Conservation (phyloP, 1,140 invertebrate species). For the Heliconius eleuchia region DNA sequence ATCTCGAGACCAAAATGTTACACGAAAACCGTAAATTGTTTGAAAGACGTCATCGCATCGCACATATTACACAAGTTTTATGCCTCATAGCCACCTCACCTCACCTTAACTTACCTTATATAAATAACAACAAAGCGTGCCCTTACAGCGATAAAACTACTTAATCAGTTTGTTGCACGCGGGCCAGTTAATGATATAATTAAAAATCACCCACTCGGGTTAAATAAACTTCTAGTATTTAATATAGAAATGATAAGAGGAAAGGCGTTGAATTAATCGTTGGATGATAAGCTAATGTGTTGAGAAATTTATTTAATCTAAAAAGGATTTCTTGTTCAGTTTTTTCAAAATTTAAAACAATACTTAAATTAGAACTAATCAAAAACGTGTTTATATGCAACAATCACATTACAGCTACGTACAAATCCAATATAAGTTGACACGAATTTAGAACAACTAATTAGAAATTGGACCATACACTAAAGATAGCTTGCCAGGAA, state of each 20-base stretch:
- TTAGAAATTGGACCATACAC: slow-evolving; percentile 35
- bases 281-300: background rate
- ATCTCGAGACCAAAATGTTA: slow-evolving; percentile 38
- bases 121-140: slow-evolving; percentile 64
- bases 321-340: too few species aligned
- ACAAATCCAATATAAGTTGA: background rate
- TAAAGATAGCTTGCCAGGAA: slow-evolving; percentile 50
- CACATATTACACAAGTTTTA: slow-evolving; percentile 57
- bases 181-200: slow-evolving; percentile 71
- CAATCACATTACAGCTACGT: too few species aligned
- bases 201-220: slow-evolving; percentile 63
- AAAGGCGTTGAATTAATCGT: background rate
- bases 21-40: slow-evolving; percentile 43
- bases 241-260: background rate
- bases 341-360: too few species aligned
- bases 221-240: background rate
- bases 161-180: slow-evolving; percentile 67
- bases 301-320: too few species aligned
- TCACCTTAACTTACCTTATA: slow-evolving; percentile 27
- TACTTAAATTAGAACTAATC: too few species aligned
- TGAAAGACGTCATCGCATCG: slow-evolving; percentile 42
- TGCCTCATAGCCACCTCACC: slow-evolving; percentile 46
- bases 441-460: slow-evolving; percentile 13
- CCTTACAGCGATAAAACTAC: slow-evolving; percentile 57
- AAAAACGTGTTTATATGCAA: too few species aligned